phyloP scores from a whole-genome alignment of 1,140 invertebrate genomes.

The Zophobas morio region DNA sequence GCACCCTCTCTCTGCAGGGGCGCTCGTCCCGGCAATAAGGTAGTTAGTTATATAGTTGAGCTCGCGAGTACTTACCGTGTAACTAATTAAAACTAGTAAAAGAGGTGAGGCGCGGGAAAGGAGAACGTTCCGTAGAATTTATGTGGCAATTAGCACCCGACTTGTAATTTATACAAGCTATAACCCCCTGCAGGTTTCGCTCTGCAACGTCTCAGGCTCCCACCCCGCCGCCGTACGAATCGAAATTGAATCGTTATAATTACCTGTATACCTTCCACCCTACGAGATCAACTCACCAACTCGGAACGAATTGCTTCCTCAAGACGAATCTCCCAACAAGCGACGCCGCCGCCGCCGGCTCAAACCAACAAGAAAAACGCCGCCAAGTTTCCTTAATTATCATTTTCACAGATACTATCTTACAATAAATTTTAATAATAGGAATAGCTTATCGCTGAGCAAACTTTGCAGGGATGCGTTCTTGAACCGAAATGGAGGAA shows the following conservation, averaged over 20 bases:
- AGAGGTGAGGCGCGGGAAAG: slow-evolving; percentile 51
- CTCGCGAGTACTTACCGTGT: slow-evolving; percentile 60
- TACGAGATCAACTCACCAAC: slow-evolving; percentile 39
- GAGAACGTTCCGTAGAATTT: slow-evolving; percentile 57
- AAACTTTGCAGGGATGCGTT: slow-evolving; percentile 22
- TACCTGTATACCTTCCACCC: slow-evolving; percentile 48
- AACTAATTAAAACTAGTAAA: slow-evolving; percentile 65
- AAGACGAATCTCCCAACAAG: slow-evolving; percentile 31
- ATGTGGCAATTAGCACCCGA: slow-evolving; percentile 63
- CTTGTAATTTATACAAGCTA: slow-evolving; percentile 63
- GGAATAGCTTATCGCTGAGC: slow-evolving; percentile 21
- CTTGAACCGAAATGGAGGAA: too few species aligned
- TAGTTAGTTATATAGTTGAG: slow-evolving; percentile 55
- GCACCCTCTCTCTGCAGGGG: too few species aligned
- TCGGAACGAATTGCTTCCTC: slow-evolving; percentile 41
- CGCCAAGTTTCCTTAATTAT: slow-evolving; percentile 37
- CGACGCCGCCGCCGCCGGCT: neutral
- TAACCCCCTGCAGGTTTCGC: slow-evolving; percentile 50
- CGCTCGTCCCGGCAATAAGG: neutral
- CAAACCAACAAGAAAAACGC: slow-evolving; percentile 37
- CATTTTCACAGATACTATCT: slow-evolving; percentile 34
- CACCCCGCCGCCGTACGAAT: slow-evolving; percentile 42
- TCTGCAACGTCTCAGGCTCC: slow-evolving; percentile 50
- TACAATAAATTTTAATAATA: slow-evolving; percentile 41
- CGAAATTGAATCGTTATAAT: slow-evolving; percentile 58